Evolutionary conservation across 1,140 invertebrate species (phyloP).

Genomic region (Tetramorium simillimum): DNA sequence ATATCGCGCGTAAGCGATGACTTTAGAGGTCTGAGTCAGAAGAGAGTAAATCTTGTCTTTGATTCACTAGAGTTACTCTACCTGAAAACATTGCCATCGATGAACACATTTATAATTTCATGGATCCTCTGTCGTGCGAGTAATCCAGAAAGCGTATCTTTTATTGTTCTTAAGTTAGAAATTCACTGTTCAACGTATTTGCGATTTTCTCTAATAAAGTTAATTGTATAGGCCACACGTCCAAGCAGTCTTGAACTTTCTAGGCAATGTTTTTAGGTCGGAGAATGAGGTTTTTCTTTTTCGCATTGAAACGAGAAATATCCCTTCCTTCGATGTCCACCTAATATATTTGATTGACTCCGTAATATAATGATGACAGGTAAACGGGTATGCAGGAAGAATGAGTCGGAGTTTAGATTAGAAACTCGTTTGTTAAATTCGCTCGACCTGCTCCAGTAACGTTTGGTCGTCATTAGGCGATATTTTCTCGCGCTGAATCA

Average conservation of each 20-base stretch:
- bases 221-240: constrained; percentile 58
- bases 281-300: constrained; percentile 32
- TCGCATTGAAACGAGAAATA: neutral
- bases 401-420: constrained; percentile 31
- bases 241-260: constrained; percentile 57
- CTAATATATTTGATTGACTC: constrained; percentile 54
- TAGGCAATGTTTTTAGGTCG: constrained; percentile 54
- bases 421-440: neutral
- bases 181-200: constrained; percentile 39
- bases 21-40: constrained; percentile 15
- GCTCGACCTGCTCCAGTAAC: neutral
- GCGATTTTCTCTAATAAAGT: constrained; percentile 42
- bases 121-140: constrained; percentile 31
- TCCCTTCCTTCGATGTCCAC: neutral
- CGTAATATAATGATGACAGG: constrained; percentile 25
- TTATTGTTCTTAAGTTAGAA: constrained; percentile 62
- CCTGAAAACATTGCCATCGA: constrained; percentile 54
- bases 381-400: constrained; percentile 6
- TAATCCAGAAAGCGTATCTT: constrained; percentile 54
- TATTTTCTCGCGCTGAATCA: neutral
- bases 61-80: constrained; percentile 35
- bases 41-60: constrained; percentile 30
- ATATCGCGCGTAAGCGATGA: constrained; percentile 38
- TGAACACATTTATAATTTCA: constrained; percentile 57
- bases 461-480: neutral